Conservation (phyloP, 2,113 vertebrate species). For the Dromaius novaehollandiae region DNA sequence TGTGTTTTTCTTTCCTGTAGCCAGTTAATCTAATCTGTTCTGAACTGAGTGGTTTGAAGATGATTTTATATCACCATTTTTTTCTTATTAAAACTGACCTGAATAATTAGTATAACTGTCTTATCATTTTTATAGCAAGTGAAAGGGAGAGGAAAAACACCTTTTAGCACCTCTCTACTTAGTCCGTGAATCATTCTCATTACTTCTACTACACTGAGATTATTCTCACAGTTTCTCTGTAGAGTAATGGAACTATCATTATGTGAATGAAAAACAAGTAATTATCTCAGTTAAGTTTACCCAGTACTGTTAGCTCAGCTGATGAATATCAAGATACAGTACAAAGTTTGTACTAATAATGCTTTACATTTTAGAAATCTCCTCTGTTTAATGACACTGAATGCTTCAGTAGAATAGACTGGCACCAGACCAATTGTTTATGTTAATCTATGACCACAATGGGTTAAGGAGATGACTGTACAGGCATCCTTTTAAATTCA, state of each 20-base stretch:
- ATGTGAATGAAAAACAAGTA: constrained; percentile 10
- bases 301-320: not conserved
- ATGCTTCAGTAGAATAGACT: constrained; percentile 2
- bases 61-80: not conserved
- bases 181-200: not conserved
- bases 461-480: constrained; percentile 36
- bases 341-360: constrained; percentile 28
- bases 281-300: constrained; percentile 45
- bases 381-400: constrained; percentile 15
- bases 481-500: not conserved
- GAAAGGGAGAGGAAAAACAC: not conserved
- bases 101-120: not conserved
- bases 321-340: constrained; percentile 23
- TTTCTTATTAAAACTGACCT: not conserved
- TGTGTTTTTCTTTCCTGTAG: not conserved
- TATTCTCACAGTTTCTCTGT: not conserved
- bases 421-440: constrained; percentile 19
- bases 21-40: not conserved
- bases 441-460: not conserved
- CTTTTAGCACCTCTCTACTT: not conserved
- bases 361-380: constrained; percentile 38
- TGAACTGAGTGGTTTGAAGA: not conserved
- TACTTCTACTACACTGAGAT: not conserved
- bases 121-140: not conserved
- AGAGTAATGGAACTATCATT: not conserved